Conservation (phyloP, 2,113 vertebrate genomes). For the Tautogolabrus adspersus region DNA sequence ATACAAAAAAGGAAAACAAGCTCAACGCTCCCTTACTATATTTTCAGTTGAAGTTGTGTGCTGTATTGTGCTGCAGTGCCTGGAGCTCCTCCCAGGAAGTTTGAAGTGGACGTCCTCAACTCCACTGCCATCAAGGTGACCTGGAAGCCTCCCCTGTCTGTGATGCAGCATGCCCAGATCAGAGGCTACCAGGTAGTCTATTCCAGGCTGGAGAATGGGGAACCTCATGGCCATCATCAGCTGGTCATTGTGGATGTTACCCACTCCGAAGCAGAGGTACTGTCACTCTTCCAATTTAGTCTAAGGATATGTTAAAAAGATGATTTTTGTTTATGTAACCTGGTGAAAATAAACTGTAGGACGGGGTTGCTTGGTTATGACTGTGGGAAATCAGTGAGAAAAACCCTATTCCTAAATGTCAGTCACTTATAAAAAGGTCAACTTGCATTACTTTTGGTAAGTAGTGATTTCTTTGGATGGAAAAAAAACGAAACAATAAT, state of each 20-base stretch:
- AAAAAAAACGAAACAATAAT: no score
- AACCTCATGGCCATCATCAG: slow-evolving; percentile 90
- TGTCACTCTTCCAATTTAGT: neutral
- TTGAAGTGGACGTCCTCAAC: slow-evolving; percentile 92
- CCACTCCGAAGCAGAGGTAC: slow-evolving; percentile 92
- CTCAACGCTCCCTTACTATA: neutral
- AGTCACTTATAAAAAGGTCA: no score
- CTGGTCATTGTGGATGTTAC: slow-evolving; percentile 91
- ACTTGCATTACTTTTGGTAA: no score
- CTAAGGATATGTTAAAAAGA: neutral
- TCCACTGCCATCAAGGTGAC: slow-evolving; percentile 91
- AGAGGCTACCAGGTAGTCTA: slow-evolving; percentile 95
- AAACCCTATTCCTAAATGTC: no score
- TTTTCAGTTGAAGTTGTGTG: slow-evolving; percentile 6
- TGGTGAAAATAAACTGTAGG: neutral
- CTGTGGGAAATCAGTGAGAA: no score
- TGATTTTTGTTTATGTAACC: neutral
- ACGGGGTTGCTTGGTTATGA: neutral
- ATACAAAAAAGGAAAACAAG: neutral
- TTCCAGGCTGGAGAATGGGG: slow-evolving; percentile 90
- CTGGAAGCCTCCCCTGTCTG: slow-evolving; percentile 92
- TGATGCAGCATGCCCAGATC: slow-evolving; percentile 94
- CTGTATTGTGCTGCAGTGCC: slow-evolving; percentile 86
- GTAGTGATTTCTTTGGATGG: no score
- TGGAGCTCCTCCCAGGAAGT: slow-evolving; percentile 93